Evolutionary conservation across 2,113 vertebrate species (phyloP).

Genomic region (Xiphias gladius): DNA sequence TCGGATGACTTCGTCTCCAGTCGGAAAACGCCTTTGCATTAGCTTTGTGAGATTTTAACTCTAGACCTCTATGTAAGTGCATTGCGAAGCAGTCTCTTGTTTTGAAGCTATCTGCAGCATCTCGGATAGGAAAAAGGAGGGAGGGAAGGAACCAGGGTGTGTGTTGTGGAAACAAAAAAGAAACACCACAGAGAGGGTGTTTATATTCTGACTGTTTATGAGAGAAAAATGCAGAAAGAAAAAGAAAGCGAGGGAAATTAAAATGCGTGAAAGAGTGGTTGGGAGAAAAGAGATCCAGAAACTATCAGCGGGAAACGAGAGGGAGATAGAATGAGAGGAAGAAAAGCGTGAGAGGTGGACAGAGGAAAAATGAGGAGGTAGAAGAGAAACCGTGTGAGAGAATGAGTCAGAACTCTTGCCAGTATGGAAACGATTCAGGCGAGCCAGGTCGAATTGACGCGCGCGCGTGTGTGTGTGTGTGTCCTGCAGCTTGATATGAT

Average conservation of each 20-base stretch:
- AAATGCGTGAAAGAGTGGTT: not conserved
- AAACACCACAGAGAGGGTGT: slow-evolving; percentile 17
- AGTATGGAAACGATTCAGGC: slow-evolving; percentile 73
- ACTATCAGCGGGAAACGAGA: slow-evolving; percentile 11
- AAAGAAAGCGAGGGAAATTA: not conserved
- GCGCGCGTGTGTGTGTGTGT: slow-evolving; percentile 45
- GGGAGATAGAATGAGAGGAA: slow-evolving; percentile 6
- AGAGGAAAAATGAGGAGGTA: slow-evolving; percentile 27
- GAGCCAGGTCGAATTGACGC: slow-evolving; percentile 64
- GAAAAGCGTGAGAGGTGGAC: slow-evolving; percentile 41
- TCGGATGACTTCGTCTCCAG: not conserved
- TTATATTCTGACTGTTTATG: slow-evolving; percentile 21
- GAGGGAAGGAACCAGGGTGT: slow-evolving; percentile 7
- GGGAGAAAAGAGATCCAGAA: not conserved
- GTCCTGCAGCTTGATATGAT: slow-evolving; percentile 81
- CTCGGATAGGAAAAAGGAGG: slow-evolving; percentile 41
- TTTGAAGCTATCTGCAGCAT: slow-evolving; percentile 45
- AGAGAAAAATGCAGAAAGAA: not conserved
- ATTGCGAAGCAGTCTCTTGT: not conserved
- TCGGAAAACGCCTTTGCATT: not conserved
- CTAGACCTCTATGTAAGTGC: not conserved
- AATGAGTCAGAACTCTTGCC: slow-evolving; percentile 81
- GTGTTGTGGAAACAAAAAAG: slow-evolving; percentile 5
- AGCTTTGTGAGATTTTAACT: not conserved
- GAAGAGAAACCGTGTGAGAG: slow-evolving; percentile 50